These are phyloP conservation scores for Xenotilapia longispinis DNA, from an alignment of 2,113 vertebrate genomes.

Conservation along the genomic window DNA sequence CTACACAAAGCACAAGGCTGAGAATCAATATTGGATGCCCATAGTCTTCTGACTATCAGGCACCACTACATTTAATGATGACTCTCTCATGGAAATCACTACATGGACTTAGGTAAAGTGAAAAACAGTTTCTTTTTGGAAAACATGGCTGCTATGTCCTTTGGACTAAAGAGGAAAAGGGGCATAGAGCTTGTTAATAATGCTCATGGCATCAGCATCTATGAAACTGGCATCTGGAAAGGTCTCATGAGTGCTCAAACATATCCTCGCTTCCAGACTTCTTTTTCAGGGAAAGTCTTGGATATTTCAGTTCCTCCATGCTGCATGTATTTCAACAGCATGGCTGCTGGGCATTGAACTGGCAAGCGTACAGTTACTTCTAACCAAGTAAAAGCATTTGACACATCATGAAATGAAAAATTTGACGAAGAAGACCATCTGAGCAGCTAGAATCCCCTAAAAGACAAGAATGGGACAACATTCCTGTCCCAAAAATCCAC, in stretches of 20 bases:
- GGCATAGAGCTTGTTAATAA: not conserved
- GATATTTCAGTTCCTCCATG: not conserved
- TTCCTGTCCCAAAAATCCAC: not conserved
- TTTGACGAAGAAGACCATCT: not conserved
- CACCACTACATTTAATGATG: not conserved
- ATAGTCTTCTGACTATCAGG: not conserved
- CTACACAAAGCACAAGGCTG: not conserved
- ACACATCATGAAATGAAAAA: not conserved
- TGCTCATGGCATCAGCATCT: not conserved
- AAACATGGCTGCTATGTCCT: not conserved
- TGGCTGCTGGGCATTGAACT: not conserved
- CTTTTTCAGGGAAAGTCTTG: not conserved
- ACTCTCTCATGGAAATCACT: not conserved
- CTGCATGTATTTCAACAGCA: not conserved
- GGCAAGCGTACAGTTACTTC: not conserved
- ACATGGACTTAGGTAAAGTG: not conserved
- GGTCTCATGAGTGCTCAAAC: not conserved
- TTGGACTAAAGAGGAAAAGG: not conserved
- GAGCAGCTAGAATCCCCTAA: not conserved
- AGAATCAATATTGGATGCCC: not conserved
- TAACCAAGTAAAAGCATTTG: not conserved
- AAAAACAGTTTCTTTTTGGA: not conserved
- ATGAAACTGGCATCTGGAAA: not conserved
- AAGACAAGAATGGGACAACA: not conserved
- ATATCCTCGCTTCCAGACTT: not conserved